phyloP scores from a whole-genome alignment of 2,797 vertebrate species.

The Crenichthys baileyi region DNA sequence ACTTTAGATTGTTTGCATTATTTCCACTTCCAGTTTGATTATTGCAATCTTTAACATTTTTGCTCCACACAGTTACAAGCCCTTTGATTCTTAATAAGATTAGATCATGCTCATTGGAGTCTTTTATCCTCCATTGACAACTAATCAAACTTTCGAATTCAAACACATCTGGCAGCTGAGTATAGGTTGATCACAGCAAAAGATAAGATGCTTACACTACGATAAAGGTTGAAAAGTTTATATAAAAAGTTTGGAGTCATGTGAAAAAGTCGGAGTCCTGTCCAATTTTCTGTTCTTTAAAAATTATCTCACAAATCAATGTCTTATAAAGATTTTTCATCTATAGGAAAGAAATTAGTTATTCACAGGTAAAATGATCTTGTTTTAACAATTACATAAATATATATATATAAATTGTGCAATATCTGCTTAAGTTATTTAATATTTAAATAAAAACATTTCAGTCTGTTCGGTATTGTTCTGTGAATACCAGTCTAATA shows the following conservation, averaged over 20 bases:
- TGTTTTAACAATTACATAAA: no score
- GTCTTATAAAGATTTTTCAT: no score
- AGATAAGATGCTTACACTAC: background rate
- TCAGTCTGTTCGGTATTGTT: no score
- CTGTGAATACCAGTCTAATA: no score
- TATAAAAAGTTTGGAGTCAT: background rate
- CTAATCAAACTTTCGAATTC: background rate
- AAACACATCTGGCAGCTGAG: background rate
- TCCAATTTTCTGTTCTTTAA: background rate
- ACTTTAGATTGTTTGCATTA: background rate
- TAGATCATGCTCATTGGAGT: background rate
- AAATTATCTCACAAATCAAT: background rate
- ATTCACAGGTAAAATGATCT: no score
- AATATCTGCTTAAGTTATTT: no score
- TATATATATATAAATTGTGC: no score
- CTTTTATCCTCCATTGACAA: background rate
- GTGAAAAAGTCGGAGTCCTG: background rate
- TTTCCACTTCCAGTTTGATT: background rate
- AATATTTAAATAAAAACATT: no score
- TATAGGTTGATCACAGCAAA: background rate
- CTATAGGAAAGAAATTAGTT: no score
- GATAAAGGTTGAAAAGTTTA: background rate
- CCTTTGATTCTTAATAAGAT: conserved; percentile 8
- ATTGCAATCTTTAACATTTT: background rate
- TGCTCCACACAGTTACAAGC: background rate